Conservation (phyloP, 2,113 vertebrate species). For the Perognathus longimembris region DNA sequence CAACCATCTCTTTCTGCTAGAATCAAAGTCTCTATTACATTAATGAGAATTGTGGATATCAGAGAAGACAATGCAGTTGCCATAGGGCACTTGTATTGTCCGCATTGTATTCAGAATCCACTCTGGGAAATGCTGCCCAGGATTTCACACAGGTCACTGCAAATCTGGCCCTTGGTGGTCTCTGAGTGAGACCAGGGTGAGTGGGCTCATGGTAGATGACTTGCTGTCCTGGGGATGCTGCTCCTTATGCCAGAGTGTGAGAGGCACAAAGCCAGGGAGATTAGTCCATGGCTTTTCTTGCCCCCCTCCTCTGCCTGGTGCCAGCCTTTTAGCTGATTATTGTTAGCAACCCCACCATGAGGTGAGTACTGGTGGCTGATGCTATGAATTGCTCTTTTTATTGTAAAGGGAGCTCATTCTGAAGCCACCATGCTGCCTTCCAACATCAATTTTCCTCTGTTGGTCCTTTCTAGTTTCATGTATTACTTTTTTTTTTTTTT, state of each 20-base stretch:
- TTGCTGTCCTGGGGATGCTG: slow-evolving; percentile 1
- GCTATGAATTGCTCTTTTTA: slow-evolving; percentile 25
- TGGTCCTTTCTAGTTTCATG: slow-evolving; percentile 20
- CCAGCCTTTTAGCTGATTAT: slow-evolving; percentile 16
- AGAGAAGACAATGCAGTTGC: neutral
- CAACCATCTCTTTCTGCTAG: slow-evolving; percentile 1
- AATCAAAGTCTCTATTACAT: slow-evolving; percentile 30
- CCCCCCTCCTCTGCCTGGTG: neutral
- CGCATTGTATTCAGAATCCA: neutral
- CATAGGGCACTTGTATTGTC: neutral
- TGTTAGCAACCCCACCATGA: neutral
- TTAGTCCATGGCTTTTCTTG: neutral
- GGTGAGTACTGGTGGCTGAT: slow-evolving; percentile 3
- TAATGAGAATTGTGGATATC: slow-evolving; percentile 29
- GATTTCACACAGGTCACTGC: neutral
- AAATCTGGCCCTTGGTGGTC: slow-evolving; percentile 25
- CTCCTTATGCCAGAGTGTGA: neutral
- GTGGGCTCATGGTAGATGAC: neutral
- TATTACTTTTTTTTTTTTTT: neutral
- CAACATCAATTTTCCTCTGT: neutral
- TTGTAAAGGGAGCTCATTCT: neutral
- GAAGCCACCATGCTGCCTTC: slow-evolving; percentile 1
- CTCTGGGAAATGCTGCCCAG: neutral
- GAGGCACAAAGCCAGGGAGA: neutral
- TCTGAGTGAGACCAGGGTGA: neutral